A percentile compares a stretch with the other conserved stretches of the same genome.
phyloP scores from a whole-genome alignment of 2,888 invertebrate genomes.

The Pachymerium ferrugineum region DNA sequence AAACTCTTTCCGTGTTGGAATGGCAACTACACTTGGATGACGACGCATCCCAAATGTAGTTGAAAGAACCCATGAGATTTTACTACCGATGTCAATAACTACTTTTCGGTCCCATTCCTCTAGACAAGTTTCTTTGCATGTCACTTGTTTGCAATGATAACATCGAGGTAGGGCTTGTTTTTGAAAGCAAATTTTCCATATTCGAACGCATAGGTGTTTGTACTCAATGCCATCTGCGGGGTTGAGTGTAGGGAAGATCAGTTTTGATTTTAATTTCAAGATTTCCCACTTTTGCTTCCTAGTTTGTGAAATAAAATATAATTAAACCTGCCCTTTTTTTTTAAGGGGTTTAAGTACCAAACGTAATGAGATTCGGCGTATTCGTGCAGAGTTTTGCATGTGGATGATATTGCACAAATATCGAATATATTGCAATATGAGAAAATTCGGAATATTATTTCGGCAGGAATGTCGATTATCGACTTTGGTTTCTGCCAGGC shows the following conservation, averaged over 20 bases:
- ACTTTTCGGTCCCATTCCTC: conserved; percentile 48
- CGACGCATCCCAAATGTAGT: conserved; percentile 44
- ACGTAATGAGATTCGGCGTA: conserved; percentile 29
- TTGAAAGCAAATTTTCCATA: conserved; percentile 37
- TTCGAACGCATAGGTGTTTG: conserved; percentile 48
- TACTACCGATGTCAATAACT: conserved; percentile 50
- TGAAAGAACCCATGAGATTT: conserved; percentile 49
- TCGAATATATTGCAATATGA: conserved; percentile 32
- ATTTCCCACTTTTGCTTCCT: conserved; percentile 50
- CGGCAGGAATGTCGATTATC: background rate
- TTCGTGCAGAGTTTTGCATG: conserved; percentile 26
- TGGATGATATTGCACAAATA: conserved; percentile 1
- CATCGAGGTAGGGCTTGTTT: conserved; percentile 40
- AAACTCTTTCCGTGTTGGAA: no score
- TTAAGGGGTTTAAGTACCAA: background rate
- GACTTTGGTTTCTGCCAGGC: no score
- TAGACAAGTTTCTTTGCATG: conserved; percentile 48
- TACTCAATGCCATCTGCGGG: conserved; percentile 45
- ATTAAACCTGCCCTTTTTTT: no score
- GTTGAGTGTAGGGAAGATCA: conserved; percentile 47
- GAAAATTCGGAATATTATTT: conserved; percentile 7
- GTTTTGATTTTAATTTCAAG: conserved; percentile 46
- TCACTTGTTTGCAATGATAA: conserved; percentile 47
- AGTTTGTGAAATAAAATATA: conserved; percentile 31
- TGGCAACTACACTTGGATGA: conserved; percentile 48